phyloP scores from a whole-genome alignment of 1,140 invertebrate species.

The Drosophila tristis region DNA sequence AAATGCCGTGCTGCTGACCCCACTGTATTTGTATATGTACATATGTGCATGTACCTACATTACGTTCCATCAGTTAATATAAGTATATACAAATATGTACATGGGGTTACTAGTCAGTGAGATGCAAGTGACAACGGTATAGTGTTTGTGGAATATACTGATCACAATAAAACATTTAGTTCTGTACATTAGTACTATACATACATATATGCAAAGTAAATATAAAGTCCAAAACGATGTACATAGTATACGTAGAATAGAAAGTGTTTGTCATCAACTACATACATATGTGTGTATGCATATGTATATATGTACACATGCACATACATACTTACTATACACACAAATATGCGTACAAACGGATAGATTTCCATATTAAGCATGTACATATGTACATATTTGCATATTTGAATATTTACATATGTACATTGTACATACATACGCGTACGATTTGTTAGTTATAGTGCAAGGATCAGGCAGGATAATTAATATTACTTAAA shows the following conservation, averaged over 20 bases:
- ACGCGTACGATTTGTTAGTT: too few species aligned
- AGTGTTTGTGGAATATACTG: constrained; percentile 7
- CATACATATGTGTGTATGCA: too few species aligned
- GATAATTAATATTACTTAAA: too few species aligned
- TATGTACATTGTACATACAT: too few species aligned
- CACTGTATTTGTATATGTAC: constrained; percentile 32
- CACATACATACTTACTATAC: too few species aligned
- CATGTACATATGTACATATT: too few species aligned
- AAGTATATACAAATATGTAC: constrained; percentile 44
- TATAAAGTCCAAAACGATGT: neutral
- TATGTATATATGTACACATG: too few species aligned
- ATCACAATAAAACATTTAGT: constrained; percentile 17
- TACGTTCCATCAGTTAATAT: constrained; percentile 6
- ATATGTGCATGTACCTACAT: constrained; percentile 35
- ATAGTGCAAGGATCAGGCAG: too few species aligned
- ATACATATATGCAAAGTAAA: constrained; percentile 1
- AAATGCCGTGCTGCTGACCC: constrained; percentile 37
- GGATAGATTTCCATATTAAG: too few species aligned
- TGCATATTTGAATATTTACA: too few species aligned
- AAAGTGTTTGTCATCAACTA: neutral
- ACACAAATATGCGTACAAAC: too few species aligned
- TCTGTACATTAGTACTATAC: constrained; percentile 25
- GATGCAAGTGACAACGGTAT: constrained; percentile 41
- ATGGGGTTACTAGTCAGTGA: constrained; percentile 35
- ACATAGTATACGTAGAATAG: neutral